phyloP scores from a whole-genome alignment of 2,113 vertebrate genomes.

The Octodon degus region DNA sequence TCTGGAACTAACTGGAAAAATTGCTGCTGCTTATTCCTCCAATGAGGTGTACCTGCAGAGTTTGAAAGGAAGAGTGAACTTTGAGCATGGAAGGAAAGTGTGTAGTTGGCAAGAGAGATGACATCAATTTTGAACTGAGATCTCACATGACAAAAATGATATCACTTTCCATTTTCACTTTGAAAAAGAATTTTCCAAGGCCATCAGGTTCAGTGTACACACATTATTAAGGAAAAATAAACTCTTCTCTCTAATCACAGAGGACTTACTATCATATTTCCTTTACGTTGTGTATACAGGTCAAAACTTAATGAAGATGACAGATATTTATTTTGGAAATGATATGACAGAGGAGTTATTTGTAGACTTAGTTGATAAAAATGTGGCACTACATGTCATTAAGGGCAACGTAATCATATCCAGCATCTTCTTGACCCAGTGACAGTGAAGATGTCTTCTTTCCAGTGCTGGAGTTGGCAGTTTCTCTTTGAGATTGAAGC shows the following conservation, averaged over 20 bases:
- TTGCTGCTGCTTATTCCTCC: neutral
- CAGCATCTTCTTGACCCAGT: neutral
- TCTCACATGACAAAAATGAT: neutral
- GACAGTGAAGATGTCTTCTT: neutral
- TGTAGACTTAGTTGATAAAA: neutral
- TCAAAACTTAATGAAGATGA: neutral
- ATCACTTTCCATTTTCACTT: too few species aligned
- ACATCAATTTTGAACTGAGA: neutral
- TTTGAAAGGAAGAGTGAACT: neutral
- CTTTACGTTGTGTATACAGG: neutral
- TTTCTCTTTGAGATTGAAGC: neutral
- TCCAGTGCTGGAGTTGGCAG: neutral
- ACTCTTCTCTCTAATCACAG: too few species aligned
- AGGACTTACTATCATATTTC: too few species aligned
- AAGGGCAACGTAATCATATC: slow-evolving; percentile 22
- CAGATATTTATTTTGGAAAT: neutral
- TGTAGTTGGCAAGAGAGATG: neutral
- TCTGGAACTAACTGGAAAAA: neutral
- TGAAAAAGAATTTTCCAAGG: neutral
- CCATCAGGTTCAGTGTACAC: neutral
- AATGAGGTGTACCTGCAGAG: neutral
- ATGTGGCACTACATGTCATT: too few species aligned
- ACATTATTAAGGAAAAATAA: too few species aligned
- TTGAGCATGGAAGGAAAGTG: neutral
- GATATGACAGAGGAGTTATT: neutral